These are phyloP conservation scores for Ochotona curzoniae DNA, from an alignment of 2,113 vertebrate genomes.

Conservation along the genomic window DNA sequence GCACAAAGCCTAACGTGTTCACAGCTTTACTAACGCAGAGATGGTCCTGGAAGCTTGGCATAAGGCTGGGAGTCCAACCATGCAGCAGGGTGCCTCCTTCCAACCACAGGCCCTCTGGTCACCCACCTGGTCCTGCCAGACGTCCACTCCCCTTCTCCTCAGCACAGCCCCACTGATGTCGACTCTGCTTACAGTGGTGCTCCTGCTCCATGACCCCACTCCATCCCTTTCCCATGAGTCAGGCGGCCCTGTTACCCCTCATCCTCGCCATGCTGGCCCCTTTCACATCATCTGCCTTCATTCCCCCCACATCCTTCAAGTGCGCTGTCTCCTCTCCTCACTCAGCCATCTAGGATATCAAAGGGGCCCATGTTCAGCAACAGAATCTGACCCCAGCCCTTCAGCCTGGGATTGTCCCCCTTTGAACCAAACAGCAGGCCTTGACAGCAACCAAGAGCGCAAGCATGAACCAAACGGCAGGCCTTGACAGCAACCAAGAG, in stretches of 20 bases:
- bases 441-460: neutral
- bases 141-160: neutral
- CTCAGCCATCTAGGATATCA: neutral
- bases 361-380: neutral
- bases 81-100: neutral
- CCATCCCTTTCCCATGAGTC: neutral
- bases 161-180: neutral
- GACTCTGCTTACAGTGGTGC: neutral
- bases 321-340: neutral
- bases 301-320: neutral
- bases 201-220: neutral
- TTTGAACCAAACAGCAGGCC: neutral
- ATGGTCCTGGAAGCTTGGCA: neutral
- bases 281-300: neutral
- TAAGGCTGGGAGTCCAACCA: neutral
- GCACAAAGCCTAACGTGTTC: neutral
- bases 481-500: neutral
- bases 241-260: neutral
- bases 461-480: neutral
- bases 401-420: neutral
- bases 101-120: neutral
- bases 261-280: neutral
- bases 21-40: neutral
- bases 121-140: neutral
- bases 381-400: neutral